phyloP scores from a whole-genome alignment of 1,140 invertebrate species.

The Drosophila oshimai region DNA sequence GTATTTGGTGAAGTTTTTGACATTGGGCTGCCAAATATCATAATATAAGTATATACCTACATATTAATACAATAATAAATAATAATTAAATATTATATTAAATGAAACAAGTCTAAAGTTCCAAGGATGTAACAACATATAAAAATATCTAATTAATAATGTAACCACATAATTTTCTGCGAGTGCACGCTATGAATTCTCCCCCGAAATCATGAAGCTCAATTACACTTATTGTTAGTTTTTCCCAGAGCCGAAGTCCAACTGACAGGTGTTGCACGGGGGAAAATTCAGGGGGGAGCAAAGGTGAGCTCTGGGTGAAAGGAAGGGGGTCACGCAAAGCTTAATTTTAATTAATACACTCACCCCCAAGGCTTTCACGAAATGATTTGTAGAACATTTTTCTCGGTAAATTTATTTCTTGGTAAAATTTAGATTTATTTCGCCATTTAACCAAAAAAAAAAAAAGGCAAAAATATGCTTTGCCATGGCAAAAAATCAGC shows the following conservation, averaged over 20 bases:
- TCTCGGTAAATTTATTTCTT: conserved; percentile 24
- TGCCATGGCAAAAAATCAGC: conserved; percentile 43
- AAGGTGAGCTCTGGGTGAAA: neutral
- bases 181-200: neutral
- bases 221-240: conserved; percentile 76
- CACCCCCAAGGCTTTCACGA: neutral
- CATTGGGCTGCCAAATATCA: too few species aligned
- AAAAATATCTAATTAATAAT: neutral
- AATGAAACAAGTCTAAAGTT: too few species aligned
- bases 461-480: conserved; percentile 27
- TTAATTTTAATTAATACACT: conserved; percentile 62
- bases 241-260: conserved; percentile 16
- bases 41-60: too few species aligned
- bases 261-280: conserved; percentile 57
- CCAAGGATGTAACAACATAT: too few species aligned
- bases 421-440: conserved; percentile 22
- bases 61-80: too few species aligned
- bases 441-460: neutral
- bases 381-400: conserved; percentile 14
- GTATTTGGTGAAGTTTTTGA: too few species aligned
- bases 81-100: too few species aligned
- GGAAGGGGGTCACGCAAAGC: conserved; percentile 36
- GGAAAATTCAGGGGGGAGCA: neutral
- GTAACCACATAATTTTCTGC: neutral
- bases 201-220: conserved; percentile 29